Evolutionary conservation across 2,113 vertebrate species (phyloP).

Genomic region (Labrus mixtus): DNA sequence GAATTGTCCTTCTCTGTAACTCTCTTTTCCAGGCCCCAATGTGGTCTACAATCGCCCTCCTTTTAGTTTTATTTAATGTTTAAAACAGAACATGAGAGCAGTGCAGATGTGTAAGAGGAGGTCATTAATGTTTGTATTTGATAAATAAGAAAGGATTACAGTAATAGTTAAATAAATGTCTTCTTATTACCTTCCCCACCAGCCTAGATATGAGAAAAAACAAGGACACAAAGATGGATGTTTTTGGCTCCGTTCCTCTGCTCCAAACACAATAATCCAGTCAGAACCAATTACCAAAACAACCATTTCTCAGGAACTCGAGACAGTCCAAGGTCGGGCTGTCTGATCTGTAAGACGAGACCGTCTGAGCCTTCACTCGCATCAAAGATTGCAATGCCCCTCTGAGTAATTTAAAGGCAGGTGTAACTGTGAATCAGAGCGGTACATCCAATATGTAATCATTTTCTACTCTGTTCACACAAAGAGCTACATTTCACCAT

Average conservation of each 20-base stretch:
- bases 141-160: not conserved
- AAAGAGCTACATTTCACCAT: not conserved
- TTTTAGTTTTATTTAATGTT: too few species aligned
- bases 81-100: too few species aligned
- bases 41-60: too few species aligned
- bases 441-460: too few species aligned
- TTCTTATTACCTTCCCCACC: not conserved
- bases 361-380: not conserved
- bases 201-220: not conserved
- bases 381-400: not conserved
- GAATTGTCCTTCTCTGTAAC: too few species aligned
- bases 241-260: not conserved
- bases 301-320: not conserved
- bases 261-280: not conserved
- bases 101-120: not conserved
- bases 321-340: not conserved
- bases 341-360: not conserved
- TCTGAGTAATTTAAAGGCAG: not conserved
- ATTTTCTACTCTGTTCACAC: too few species aligned
- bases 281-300: not conserved
- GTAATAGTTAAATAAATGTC: not conserved
- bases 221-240: not conserved
- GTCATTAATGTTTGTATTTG: not conserved
- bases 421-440: too few species aligned
- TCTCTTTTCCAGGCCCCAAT: too few species aligned